Conservation (phyloP, 2,888 invertebrate species). For the Tiliacea citrago region DNA sequence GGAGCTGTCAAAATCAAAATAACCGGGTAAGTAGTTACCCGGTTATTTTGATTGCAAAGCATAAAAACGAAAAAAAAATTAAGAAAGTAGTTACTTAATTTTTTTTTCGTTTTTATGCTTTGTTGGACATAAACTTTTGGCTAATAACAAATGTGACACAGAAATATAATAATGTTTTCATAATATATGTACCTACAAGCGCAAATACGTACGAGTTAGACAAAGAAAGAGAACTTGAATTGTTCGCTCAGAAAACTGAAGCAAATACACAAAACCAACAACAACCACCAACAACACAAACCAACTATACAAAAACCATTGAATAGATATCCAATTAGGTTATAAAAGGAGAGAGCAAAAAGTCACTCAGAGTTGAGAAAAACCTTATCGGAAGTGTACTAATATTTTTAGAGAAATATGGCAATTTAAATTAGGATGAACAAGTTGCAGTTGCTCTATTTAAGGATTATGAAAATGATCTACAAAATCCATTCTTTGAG, state of each 20-base stretch:
- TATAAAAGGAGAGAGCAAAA: not conserved
- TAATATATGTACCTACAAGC: not conserved
- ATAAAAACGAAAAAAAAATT: too few species aligned
- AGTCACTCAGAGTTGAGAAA: too few species aligned
- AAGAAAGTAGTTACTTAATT: too few species aligned
- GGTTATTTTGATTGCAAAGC: too few species aligned
- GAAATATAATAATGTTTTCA: too few species aligned
- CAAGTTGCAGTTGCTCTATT: not conserved
- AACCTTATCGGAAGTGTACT: not conserved
- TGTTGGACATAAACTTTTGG: accelerated
- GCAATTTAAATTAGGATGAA: too few species aligned
- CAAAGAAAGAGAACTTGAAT: not conserved
- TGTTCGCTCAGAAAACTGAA: not conserved
- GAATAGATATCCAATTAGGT: too few species aligned
- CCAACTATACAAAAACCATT: not conserved
- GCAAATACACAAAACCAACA: too few species aligned
- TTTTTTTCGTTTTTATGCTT: not conserved
- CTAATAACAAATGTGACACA: too few species aligned
- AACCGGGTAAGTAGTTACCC: too few species aligned
- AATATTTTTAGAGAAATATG: not conserved
- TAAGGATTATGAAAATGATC: not conserved
- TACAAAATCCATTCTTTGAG: not conserved
- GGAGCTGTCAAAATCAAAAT: not conserved
- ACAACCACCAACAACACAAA: too few species aligned
- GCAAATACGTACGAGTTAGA: not conserved